Evolutionary conservation across 2,888 invertebrate species (phyloP).

Genomic region (Lordiphosa andalusiaca): DNA sequence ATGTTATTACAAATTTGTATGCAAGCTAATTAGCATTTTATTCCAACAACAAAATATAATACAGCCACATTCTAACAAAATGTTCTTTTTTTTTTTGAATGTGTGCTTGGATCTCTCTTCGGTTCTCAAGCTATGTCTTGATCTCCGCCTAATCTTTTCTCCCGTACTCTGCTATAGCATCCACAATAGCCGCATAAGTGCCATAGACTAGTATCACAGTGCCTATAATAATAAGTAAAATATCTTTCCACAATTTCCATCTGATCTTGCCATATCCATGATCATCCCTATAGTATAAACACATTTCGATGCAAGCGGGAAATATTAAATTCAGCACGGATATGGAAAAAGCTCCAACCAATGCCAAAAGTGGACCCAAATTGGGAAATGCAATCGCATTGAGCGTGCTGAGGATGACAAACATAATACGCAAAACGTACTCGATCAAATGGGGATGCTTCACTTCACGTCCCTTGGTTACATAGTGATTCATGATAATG

Average conservation of each 20-base stretch:
- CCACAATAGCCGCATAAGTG: neutral
- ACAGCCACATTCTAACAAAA: too few relatives aligned
- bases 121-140: too few relatives aligned
- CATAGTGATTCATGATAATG: constrained; percentile 86
- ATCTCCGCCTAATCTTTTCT: too few relatives aligned
- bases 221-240: constrained; percentile 23
- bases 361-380: constrained; percentile 37
- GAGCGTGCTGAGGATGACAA: constrained; percentile 20
- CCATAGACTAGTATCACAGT: constrained; percentile 17
- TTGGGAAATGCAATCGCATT: constrained; percentile 42
- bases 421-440: constrained; percentile 21
- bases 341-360: constrained; percentile 43
- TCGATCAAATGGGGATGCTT: constrained; percentile 25
- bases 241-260: constrained; percentile 43
- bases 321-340: constrained; percentile 49
- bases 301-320: constrained; percentile 43
- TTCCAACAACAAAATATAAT: too few relatives aligned
- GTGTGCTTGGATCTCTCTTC: too few relatives aligned
- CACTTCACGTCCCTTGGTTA: constrained; percentile 1
- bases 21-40: too few relatives aligned
- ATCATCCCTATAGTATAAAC: constrained; percentile 29
- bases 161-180: too few relatives aligned
- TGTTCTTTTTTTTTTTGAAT: too few relatives aligned
- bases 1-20: too few relatives aligned
- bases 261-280: constrained; percentile 21